Conservation (phyloP, 2,797 vertebrate species). For the Pipistrellus pygmaeus region DNA sequence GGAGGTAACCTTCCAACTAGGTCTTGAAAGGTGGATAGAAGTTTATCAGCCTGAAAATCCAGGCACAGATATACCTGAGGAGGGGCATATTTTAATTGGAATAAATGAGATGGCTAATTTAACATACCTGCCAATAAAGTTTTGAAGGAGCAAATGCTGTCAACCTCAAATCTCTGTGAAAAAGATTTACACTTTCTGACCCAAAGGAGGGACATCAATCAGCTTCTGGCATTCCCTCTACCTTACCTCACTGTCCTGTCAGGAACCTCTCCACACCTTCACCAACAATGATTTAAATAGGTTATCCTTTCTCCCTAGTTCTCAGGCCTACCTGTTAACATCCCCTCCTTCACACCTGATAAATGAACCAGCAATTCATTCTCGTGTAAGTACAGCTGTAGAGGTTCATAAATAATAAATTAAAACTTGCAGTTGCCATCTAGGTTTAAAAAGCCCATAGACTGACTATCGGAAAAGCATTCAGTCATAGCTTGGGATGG, state of each 20-base stretch:
- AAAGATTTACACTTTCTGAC: slow-evolving; percentile 52
- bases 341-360: slow-evolving; percentile 84
- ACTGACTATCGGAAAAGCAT: slow-evolving; percentile 6
- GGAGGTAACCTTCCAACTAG: neutral
- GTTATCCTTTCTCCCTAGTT: slow-evolving; percentile 57
- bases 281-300: neutral
- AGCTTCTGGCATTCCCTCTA: slow-evolving; percentile 20
- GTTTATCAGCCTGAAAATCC: neutral
- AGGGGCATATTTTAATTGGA: neutral
- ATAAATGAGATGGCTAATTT: neutral
- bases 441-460: slow-evolving; percentile 26
- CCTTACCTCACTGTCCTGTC: slow-evolving; percentile 71
- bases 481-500: neutral
- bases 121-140: slow-evolving; percentile 5
- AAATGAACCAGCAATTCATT: slow-evolving; percentile 83
- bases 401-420: slow-evolving; percentile 86
- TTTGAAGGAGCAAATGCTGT: slow-evolving; percentile 41
- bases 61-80: neutral
- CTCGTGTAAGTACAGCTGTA: slow-evolving; percentile 85
- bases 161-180: slow-evolving; percentile 46
- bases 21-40: neutral
- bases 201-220: slow-evolving; percentile 29
- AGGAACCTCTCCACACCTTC: slow-evolving; percentile 68
- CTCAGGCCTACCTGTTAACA: slow-evolving; percentile 85
- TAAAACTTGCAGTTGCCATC: slow-evolving; percentile 80